Conservation (phyloP, 1,140 invertebrate genomes). For the Trichogramma pretiosum region DNA sequence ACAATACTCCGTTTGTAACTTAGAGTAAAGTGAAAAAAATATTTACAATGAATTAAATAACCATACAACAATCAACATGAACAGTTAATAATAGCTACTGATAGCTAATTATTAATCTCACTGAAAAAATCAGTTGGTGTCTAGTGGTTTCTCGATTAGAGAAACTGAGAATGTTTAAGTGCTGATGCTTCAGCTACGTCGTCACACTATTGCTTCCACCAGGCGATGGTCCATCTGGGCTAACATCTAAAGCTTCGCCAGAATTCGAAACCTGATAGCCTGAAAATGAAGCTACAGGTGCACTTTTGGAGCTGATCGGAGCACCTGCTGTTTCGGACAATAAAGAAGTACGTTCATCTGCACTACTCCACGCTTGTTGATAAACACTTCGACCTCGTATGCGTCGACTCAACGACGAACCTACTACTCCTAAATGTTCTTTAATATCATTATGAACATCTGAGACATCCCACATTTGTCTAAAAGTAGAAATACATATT, state of each 20-base stretch:
- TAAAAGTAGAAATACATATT: constrained; percentile 1
- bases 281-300: constrained; percentile 32
- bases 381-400: constrained; percentile 64
- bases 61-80: no score
- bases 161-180: no score
- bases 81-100: no score
- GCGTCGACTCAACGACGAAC: constrained; percentile 63
- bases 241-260: constrained; percentile 24
- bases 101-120: no score
- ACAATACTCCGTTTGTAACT: no score
- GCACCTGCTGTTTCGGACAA: constrained; percentile 25
- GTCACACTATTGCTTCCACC: constrained; percentile 25
- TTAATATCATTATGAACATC: constrained; percentile 86
- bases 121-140: no score
- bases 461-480: constrained; percentile 83
- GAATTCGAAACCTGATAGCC: constrained; percentile 23
- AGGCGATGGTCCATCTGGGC: constrained; percentile 15
- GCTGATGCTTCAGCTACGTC: no score
- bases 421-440: constrained; percentile 83
- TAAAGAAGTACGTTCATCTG: constrained; percentile 37
- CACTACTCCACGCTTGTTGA: constrained; percentile 56
- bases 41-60: no score
- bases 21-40: no score
- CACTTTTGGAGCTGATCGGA: constrained; percentile 29
- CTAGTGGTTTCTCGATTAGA: no score